phyloP scores from a whole-genome alignment of 2,888 invertebrate species.

The Crioceris asparagi region DNA sequence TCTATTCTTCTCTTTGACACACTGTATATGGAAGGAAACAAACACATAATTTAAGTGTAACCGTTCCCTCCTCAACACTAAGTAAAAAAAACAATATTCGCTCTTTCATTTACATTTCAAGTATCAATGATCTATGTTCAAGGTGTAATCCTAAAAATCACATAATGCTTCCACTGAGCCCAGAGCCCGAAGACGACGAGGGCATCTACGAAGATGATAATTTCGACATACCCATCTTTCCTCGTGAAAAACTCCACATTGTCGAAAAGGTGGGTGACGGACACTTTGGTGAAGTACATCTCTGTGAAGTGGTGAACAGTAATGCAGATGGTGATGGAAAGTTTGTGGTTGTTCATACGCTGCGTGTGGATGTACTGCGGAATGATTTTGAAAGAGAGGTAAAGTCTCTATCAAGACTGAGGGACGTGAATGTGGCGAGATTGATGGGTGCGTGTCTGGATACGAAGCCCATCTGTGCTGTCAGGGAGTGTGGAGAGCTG shows the following conservation, averaged over 20 bases:
- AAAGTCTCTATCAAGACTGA: conserved; percentile 54
- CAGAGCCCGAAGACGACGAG: conserved; percentile 38
- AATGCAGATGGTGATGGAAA: conserved; percentile 10
- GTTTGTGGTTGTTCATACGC: conserved; percentile 63
- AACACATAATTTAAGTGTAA: no score
- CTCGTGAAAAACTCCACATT: conserved; percentile 60
- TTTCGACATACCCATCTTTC: conserved; percentile 46
- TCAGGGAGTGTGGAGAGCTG: conserved; percentile 64
- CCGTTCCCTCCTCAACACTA: no score
- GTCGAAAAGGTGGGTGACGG: conserved; percentile 69
- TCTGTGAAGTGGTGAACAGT: conserved; percentile 47
- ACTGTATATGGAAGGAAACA: no score
- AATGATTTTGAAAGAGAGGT: conserved; percentile 61
- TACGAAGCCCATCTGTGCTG: conserved; percentile 63
- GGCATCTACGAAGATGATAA: conserved; percentile 38
- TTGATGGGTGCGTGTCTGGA: conserved; percentile 63
- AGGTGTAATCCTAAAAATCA: conserved; percentile 34
- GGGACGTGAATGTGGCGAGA: conserved; percentile 61
- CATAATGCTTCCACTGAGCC: conserved; percentile 30
- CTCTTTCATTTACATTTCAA: no score
- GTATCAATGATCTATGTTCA: no score
- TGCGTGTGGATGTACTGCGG: conserved; percentile 46
- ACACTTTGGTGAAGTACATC: conserved; percentile 62
- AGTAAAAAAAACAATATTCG: no score
- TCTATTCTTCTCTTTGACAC: no score